Evolutionary conservation across 2,113 vertebrate species (phyloP).

Genomic region (Chaenocephalus aceratus): DNA sequence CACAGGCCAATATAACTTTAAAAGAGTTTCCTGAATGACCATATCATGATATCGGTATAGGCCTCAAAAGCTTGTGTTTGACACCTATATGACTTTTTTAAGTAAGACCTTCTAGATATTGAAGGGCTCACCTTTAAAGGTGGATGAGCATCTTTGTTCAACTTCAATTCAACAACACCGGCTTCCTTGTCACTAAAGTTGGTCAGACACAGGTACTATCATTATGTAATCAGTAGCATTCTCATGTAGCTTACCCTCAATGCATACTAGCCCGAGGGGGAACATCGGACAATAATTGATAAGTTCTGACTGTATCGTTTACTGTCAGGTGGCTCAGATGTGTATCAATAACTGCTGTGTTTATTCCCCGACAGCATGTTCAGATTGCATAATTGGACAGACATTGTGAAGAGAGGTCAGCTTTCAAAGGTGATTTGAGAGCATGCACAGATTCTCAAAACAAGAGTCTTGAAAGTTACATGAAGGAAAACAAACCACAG

Average conservation of each 20-base stretch:
- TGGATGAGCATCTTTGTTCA: background rate
- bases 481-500: conserved; percentile 1
- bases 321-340: background rate
- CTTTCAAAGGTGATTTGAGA: background rate
- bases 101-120: background rate
- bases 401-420: background rate
- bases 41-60: too few relatives aligned
- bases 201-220: background rate
- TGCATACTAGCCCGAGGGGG: background rate
- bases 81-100: background rate
- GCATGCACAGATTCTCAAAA: background rate
- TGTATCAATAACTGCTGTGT: background rate
- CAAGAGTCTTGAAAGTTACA: background rate
- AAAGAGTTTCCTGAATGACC: too few relatives aligned
- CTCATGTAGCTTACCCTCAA: background rate
- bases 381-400: background rate
- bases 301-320: background rate
- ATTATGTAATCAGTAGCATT: background rate
- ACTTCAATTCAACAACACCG: background rate
- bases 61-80: too few relatives aligned
- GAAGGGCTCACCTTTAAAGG: background rate
- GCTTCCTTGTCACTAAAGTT: background rate
- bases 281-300: background rate
- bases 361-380: background rate
- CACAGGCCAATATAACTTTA: too few relatives aligned